A percentile compares a stretch with the other conserved stretches of the same genome.
Conservation (phyloP, 2,888 invertebrate genomes). For the Diarsia dahlii region DNA sequence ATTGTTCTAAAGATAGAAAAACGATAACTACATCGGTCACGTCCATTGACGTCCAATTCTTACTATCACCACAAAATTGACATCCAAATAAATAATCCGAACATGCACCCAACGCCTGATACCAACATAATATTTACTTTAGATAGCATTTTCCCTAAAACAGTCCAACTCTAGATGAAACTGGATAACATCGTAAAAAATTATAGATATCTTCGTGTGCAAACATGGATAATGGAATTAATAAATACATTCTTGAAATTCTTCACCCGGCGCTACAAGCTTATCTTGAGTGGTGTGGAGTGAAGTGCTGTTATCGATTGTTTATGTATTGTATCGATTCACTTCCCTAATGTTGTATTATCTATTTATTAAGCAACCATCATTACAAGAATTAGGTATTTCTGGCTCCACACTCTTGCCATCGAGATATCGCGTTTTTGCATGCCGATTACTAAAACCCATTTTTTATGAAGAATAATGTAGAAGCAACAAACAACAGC, state of each 20-base stretch:
- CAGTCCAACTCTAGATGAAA: conserved; percentile 18
- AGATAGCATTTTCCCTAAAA: conserved; percentile 34
- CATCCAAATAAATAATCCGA: conserved; percentile 12
- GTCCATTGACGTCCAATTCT: conserved; percentile 8
- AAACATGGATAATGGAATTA: conserved; percentile 30
- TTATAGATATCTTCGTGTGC: conserved; percentile 27
- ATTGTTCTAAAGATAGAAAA: neutral
- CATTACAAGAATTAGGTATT: neutral
- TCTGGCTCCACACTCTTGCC: neutral
- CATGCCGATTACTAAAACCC: neutral
- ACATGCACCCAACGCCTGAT: conserved; percentile 43
- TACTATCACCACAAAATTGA: conserved; percentile 15
- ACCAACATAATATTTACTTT: conserved; percentile 32
- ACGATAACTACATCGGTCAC: conserved; percentile 19
- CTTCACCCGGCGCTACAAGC: conserved; percentile 21
- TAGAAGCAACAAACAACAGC: conserved; percentile 22
- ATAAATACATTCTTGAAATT: conserved; percentile 38
- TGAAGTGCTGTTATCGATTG: conserved; percentile 35
- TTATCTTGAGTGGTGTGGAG: conserved; percentile 47
- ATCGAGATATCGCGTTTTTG: neutral
- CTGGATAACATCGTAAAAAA: conserved; percentile 15
- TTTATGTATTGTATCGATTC: conserved; percentile 9
- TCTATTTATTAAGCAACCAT: neutral
- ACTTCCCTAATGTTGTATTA: conserved; percentile 17
- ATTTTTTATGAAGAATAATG: neutral